These are phyloP conservation scores for Galagoides demidoff DNA, from an alignment of 2,797 vertebrate genomes.

Conservation along the genomic window DNA sequence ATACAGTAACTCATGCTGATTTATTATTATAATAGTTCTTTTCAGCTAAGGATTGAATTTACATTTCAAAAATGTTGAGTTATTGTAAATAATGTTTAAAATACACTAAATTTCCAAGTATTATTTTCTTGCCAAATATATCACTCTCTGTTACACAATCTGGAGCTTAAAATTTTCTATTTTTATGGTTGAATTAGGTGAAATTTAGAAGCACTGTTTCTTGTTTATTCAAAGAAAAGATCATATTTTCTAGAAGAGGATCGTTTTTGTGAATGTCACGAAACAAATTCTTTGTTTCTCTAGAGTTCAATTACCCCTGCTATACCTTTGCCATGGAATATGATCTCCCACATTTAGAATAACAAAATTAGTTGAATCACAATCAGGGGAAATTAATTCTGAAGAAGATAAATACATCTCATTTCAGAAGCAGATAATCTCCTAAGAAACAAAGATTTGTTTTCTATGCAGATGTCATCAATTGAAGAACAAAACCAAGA, in stretches of 20 bases:
- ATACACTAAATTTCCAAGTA: slow-evolving; percentile 26
- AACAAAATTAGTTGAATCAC: slow-evolving; percentile 66
- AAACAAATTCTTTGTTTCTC: slow-evolving; percentile 68
- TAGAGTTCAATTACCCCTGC: slow-evolving; percentile 32
- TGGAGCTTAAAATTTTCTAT: slow-evolving; percentile 53
- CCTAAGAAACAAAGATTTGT: slow-evolving; percentile 72
- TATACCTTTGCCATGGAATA: slow-evolving; percentile 30
- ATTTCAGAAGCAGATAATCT: slow-evolving; percentile 69
- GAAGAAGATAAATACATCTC: slow-evolving; percentile 64
- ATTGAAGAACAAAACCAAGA: slow-evolving; percentile 57
- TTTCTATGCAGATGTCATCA: slow-evolving; percentile 51
- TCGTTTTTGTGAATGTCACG: slow-evolving; percentile 45
- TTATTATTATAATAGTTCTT: background rate
- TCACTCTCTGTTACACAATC: slow-evolving; percentile 42
- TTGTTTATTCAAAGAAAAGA: slow-evolving; percentile 68
- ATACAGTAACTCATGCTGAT: background rate
- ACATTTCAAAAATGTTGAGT: slow-evolving; percentile 22
- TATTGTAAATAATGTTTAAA: slow-evolving; percentile 53
- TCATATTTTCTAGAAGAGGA: slow-evolving; percentile 62
- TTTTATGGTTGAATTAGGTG: slow-evolving; percentile 53
- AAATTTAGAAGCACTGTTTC: slow-evolving; percentile 52
- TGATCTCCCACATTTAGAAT: slow-evolving; percentile 40
- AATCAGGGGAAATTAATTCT: slow-evolving; percentile 66
- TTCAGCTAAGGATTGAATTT: slow-evolving; percentile 42
- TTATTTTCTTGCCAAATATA: slow-evolving; percentile 26